A percentile compares a stretch with the other conserved stretches of the same genome.
phyloP scores from a whole-genome alignment of 1,140 invertebrate species.

The Geopemphigus sp. region DNA sequence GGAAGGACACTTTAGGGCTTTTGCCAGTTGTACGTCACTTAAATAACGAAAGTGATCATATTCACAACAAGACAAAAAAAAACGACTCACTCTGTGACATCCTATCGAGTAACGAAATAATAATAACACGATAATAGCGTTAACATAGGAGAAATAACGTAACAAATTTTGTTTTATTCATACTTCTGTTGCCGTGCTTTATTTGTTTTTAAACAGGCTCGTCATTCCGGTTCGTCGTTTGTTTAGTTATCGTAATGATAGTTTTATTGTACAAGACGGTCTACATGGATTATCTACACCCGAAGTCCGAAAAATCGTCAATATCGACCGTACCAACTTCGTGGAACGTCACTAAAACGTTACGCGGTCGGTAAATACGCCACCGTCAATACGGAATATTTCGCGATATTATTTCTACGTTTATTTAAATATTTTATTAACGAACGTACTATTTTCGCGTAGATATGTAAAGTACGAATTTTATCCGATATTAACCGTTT shows the following conservation, averaged over 20 bases:
- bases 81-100: conserved; percentile 26
- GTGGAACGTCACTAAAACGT: neutral
- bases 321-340: neutral
- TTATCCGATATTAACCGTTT: no score
- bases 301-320: neutral
- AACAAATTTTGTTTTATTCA: neutral
- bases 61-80: neutral
- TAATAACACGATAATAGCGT: neutral
- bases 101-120: conserved; percentile 23
- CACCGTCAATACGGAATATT: neutral
- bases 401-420: no score
- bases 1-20: conserved; percentile 3
- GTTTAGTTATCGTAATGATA: conserved; percentile 29
- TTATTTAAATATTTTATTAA: neutral
- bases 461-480: no score
- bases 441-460: no score
- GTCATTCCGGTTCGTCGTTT: conserved; percentile 30
- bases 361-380: neutral
- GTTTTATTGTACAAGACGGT: conserved; percentile 30
- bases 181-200: neutral
- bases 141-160: conserved; percentile 1
- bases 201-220: conserved; percentile 7
- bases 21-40: conserved; percentile 18
- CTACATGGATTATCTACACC: conserved; percentile 17
- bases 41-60: neutral